phyloP scores from a whole-genome alignment of 1,140 invertebrate species.

The Asobara japonica region DNA sequence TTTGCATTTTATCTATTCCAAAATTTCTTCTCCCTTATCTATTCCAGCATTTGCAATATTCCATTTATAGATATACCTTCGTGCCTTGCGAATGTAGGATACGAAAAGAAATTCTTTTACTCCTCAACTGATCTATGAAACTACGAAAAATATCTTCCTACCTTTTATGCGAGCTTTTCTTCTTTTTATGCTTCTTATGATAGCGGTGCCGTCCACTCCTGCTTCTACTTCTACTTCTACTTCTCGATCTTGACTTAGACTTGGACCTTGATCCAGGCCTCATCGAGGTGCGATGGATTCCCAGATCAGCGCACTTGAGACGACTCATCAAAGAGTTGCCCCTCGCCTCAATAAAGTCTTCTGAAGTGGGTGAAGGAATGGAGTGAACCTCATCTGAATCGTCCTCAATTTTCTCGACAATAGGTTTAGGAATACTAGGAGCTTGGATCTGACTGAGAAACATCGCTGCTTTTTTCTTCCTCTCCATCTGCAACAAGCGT shows the following conservation, averaged over 20 bases:
- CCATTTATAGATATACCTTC: too few relatives aligned
- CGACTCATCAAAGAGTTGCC: slow-evolving; percentile 57
- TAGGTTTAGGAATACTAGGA: slow-evolving; percentile 41
- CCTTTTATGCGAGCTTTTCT: slow-evolving; percentile 63
- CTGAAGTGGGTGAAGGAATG: slow-evolving; percentile 49
- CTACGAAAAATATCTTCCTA: slow-evolving; percentile 34
- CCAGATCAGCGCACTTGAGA: slow-evolving; percentile 55
- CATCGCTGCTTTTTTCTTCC: slow-evolving; percentile 74
- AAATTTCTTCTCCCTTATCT: too few relatives aligned
- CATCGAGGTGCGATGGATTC: slow-evolving; percentile 53
- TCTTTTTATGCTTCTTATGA: slow-evolving; percentile 63
- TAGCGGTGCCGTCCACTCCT: slow-evolving; percentile 52
- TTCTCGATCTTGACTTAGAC: slow-evolving; percentile 46
- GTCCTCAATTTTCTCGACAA: slow-evolving; percentile 35
- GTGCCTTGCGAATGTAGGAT: too few relatives aligned
- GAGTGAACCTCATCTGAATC: slow-evolving; percentile 56
- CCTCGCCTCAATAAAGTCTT: slow-evolving; percentile 47
- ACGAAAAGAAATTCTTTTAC: too few relatives aligned
- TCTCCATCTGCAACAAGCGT: slow-evolving; percentile 76
- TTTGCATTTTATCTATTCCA: too few relatives aligned
- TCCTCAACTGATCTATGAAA: slow-evolving; percentile 2
- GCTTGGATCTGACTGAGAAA: slow-evolving; percentile 73
- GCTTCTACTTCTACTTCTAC: slow-evolving; percentile 54
- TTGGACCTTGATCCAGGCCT: slow-evolving; percentile 56
- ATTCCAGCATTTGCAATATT: too few relatives aligned